These are phyloP conservation scores for Asteroscopus sphinx DNA, from an alignment of 2,888 invertebrate genomes.

Conservation along the genomic window DNA sequence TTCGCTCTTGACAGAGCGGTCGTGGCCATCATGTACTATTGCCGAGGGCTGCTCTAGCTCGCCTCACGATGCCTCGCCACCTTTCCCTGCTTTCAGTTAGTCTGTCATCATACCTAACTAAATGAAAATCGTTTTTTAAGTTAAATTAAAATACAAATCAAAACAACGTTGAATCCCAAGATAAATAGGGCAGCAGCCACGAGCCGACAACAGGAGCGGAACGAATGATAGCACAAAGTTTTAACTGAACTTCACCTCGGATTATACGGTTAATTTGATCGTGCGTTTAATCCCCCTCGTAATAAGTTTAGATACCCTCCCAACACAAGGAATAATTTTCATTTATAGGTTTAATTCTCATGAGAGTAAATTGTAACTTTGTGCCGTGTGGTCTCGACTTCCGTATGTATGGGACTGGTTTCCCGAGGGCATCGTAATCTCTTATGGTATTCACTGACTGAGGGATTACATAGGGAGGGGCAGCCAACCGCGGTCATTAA, in stretches of 20 bases:
- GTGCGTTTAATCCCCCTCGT: constrained; percentile 59
- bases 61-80: too few species aligned
- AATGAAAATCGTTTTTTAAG: constrained; percentile 3
- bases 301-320: constrained; percentile 53
- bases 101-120: too few species aligned
- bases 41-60: too few species aligned
- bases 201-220: constrained; percentile 51
- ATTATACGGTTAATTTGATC: constrained; percentile 67
- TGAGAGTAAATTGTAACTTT: constrained; percentile 44
- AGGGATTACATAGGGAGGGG: constrained; percentile 8
- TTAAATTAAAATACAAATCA: constrained; percentile 7
- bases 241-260: constrained; percentile 63
- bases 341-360: constrained; percentile 50
- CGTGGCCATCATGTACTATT: too few species aligned
- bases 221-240: constrained; percentile 64
- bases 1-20: too few species aligned
- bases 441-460: constrained; percentile 36
- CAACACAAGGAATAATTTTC: constrained; percentile 45
- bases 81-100: too few species aligned
- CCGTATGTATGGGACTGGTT: constrained; percentile 8
- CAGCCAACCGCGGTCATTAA: constrained; percentile 28
- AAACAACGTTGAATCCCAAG: constrained; percentile 24
- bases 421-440: constrained; percentile 34
- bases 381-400: constrained; percentile 5
- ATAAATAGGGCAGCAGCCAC: constrained; percentile 56